Percentiles rank a stretch among this genome's conserved stretches.
Conservation (phyloP, 1,140 invertebrate genomes). For the Periplaneta americana region DNA sequence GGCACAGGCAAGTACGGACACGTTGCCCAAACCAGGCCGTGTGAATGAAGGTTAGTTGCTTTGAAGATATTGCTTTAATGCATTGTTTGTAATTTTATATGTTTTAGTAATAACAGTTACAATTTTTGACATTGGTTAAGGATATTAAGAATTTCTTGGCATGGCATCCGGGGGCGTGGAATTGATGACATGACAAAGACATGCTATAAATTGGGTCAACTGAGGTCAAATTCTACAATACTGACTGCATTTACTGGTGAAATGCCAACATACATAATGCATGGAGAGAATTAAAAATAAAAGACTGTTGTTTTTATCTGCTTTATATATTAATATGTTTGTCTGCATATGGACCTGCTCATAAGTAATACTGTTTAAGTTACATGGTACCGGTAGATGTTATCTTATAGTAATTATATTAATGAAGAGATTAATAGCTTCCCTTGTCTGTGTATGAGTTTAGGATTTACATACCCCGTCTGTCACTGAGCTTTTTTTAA, state of each 20-base stretch:
- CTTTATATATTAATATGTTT: neutral
- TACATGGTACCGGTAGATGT: too few species aligned
- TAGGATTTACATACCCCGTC: too few species aligned
- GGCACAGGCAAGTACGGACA: neutral
- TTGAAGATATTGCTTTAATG: too few species aligned
- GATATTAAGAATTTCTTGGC: too few species aligned
- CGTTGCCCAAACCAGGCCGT: constrained; percentile 17
- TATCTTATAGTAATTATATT: too few species aligned
- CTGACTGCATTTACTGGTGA: neutral
- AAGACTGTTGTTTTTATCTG: neutral
- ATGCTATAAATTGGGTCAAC: neutral
- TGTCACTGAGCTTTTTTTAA: too few species aligned
- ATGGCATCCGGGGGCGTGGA: neutral
- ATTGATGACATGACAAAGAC: neutral
- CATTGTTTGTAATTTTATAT: neutral
- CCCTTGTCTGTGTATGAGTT: too few species aligned
- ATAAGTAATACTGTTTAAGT: too few species aligned
- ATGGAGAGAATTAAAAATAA: neutral
- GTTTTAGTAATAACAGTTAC: too few species aligned
- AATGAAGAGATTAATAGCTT: too few species aligned
- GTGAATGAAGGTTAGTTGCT: constrained; percentile 15
- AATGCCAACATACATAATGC: neutral
- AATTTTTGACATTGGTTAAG: too few species aligned
- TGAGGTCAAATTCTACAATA: neutral
- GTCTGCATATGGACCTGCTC: too few species aligned